Conservation (phyloP, 1,140 invertebrate genomes). For the Anastrepha ludens region DNA sequence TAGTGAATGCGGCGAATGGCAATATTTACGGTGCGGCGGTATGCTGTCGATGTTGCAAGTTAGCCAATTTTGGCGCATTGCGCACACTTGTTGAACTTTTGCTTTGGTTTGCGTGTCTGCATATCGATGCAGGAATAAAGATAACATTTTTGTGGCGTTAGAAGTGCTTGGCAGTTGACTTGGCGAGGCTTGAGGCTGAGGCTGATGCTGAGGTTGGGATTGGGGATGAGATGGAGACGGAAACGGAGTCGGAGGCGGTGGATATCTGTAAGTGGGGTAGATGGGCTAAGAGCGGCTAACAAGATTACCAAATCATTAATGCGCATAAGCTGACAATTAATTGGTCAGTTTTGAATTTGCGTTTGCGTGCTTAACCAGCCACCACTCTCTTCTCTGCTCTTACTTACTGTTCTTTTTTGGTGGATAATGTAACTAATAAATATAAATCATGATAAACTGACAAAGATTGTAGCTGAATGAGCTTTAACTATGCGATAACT, state of each 20-base stretch:
- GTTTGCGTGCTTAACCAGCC: constrained; percentile 30
- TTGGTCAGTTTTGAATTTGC: constrained; percentile 47
- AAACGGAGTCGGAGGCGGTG: no score
- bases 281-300: background rate
- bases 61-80: constrained; percentile 44
- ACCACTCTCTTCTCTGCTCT: background rate
- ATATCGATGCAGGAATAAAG: constrained; percentile 47
- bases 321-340: constrained; percentile 45
- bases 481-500: constrained; percentile 5
- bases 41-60: constrained; percentile 8
- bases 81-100: constrained; percentile 50
- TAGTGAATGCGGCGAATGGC: background rate
- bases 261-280: background rate
- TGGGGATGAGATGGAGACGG: background rate
- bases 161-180: background rate
- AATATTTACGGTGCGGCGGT: background rate
- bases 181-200: background rate
- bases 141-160: constrained; percentile 29
- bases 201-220: background rate
- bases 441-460: constrained; percentile 44
- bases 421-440: constrained; percentile 23
- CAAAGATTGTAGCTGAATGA: constrained; percentile 12
- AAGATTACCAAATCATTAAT: constrained; percentile 48
- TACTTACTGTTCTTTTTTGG: background rate
- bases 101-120: background rate